These are phyloP conservation scores for Hermatobates lingyangjiaoensis DNA, from an alignment of 1,140 invertebrate species.

Conservation along the genomic window DNA sequence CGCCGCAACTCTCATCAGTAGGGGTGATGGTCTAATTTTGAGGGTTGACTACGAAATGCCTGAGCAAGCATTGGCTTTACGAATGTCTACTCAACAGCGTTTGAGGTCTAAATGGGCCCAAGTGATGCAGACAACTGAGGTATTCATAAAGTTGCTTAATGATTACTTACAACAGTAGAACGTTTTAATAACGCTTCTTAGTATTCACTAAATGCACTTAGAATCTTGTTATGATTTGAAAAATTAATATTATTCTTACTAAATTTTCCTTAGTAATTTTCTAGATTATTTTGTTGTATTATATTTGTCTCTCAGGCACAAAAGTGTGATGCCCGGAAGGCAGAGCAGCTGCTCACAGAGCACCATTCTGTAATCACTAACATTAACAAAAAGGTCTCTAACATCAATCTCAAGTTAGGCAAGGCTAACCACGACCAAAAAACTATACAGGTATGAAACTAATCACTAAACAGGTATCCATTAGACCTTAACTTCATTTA, in stretches of 20 bases:
- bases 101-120: constrained; percentile 42
- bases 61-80: constrained; percentile 32
- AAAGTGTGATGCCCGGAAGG: constrained; percentile 12
- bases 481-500: no score
- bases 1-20: constrained; percentile 55
- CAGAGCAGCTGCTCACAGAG: constrained; percentile 8
- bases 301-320: no score
- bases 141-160: no score
- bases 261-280: no score
- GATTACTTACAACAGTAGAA: no score
- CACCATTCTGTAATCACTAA: constrained; percentile 12
- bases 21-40: constrained; percentile 52
- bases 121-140: constrained; percentile 44
- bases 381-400: constrained; percentile 14
- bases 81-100: constrained; percentile 35
- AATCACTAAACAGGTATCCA: no score
- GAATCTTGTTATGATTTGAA: no score
- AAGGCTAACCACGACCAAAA: constrained; percentile 14
- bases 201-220: no score
- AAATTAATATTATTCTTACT: no score
- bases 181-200: no score
- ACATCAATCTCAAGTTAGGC: constrained; percentile 12
- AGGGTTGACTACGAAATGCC: constrained; percentile 36
- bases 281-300: no score
- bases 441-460: constrained; percentile 13